Conservation (phyloP, 2,888 invertebrate genomes). For the Rotaria sp. region DNA sequence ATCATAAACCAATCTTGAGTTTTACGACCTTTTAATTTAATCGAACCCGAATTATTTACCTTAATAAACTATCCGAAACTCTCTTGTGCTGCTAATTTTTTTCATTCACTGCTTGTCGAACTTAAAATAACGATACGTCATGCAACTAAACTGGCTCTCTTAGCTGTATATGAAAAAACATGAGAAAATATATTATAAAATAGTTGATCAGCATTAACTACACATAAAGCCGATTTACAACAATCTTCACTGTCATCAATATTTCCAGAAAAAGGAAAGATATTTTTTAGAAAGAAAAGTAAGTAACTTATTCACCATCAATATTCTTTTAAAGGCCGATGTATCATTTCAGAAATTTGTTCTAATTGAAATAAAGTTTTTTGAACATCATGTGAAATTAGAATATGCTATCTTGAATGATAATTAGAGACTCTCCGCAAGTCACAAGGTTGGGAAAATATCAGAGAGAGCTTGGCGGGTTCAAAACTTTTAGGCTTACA, state of each 20-base stretch:
- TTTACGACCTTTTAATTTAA: constrained; percentile 52
- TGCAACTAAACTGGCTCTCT: constrained; percentile 48
- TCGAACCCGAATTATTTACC: constrained; percentile 50
- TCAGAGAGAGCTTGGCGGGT: no score
- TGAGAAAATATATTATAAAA: constrained; percentile 54
- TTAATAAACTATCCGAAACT: constrained; percentile 54
- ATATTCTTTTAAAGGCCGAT: constrained; percentile 48
- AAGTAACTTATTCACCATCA: constrained; percentile 45
- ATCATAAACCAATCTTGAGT: constrained; percentile 54
- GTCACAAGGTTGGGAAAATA: no score
- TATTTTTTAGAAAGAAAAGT: no score
- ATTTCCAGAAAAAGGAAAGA: no score
- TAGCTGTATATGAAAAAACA: constrained; percentile 44
- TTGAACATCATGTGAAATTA: constrained; percentile 47
- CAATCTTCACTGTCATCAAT: constrained; percentile 35
- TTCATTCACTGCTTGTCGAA: constrained; percentile 53
- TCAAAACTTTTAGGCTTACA: no score
- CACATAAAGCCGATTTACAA: constrained; percentile 33
- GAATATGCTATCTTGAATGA: constrained; percentile 55
- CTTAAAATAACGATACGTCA: constrained; percentile 54
- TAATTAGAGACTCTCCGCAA: no score
- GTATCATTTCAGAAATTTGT: constrained; percentile 49
- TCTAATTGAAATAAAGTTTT: constrained; percentile 47
- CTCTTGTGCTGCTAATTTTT: constrained; percentile 50
- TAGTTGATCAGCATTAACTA: constrained; percentile 55